These are phyloP conservation scores for Pyrocoelia pectoralis DNA, from an alignment of 2,888 invertebrate species.

Conservation along the genomic window DNA sequence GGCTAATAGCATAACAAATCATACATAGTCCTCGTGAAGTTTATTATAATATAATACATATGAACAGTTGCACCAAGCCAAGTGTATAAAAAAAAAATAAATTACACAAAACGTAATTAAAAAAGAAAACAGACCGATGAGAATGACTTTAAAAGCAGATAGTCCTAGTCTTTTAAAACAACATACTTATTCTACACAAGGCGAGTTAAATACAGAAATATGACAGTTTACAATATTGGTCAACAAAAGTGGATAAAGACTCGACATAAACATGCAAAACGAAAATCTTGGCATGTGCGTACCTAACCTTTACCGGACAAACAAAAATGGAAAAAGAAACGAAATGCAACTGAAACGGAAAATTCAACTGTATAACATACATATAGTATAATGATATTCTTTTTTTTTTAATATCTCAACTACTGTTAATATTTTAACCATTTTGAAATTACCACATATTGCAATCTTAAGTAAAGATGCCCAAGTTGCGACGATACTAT, in stretches of 20 bases:
- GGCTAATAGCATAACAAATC: constrained; percentile 51
- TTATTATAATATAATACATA: constrained; percentile 51
- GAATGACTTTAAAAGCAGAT: neutral
- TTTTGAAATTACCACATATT: constrained; percentile 27
- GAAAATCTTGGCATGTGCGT: constrained; percentile 29
- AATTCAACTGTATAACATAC: constrained; percentile 16
- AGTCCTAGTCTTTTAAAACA: neutral
- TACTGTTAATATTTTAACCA: constrained; percentile 20
- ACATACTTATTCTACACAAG: constrained; percentile 11
- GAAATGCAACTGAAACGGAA: constrained; percentile 21
- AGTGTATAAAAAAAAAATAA: constrained; percentile 18
- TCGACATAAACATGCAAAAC: constrained; percentile 8
- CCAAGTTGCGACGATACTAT: constrained; percentile 23
- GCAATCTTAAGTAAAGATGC: constrained; percentile 28
- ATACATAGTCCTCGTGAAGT: constrained; percentile 41
- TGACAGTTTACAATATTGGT: neutral
- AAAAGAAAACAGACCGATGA: neutral
- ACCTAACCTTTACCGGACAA: neutral
- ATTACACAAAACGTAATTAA: constrained; percentile 1
- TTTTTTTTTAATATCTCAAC: constrained; percentile 16
- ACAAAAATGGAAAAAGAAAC: neutral
- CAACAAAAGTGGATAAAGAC: too few relatives aligned
- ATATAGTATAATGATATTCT: constrained; percentile 20
- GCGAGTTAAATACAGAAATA: constrained; percentile 7
- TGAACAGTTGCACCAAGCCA: constrained; percentile 51